These are phyloP conservation scores for Trichomalopsis sarcophagae DNA, from an alignment of 1,140 invertebrate species.

Conservation along the genomic window DNA sequence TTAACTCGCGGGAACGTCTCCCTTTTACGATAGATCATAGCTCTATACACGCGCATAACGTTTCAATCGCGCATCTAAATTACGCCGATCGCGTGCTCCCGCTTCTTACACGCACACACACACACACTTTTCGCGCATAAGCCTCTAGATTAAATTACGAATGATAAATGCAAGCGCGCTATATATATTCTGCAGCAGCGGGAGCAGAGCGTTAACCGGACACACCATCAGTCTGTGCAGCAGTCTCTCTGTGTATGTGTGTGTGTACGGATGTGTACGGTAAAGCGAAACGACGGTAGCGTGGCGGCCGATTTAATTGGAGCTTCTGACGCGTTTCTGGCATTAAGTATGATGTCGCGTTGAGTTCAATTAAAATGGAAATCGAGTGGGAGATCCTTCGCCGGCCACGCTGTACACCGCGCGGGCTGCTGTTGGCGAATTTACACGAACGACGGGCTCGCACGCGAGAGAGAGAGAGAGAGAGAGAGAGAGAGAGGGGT, in stretches of 20 bases:
- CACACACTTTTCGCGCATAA: not conserved
- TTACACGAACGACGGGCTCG: constrained; percentile 50
- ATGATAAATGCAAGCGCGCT: constrained; percentile 13
- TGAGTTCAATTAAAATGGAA: constrained; percentile 75
- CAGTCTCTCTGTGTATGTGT: not conserved
- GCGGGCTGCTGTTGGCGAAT: constrained; percentile 12
- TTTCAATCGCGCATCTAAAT: constrained; percentile 13
- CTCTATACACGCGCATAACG: not conserved
- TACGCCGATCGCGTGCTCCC: not conserved
- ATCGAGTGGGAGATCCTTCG: constrained; percentile 61
- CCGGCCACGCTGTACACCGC: not conserved
- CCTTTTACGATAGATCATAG: constrained; percentile 21
- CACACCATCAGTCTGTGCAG: constrained; percentile 4
- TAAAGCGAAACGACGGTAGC: constrained; percentile 64
- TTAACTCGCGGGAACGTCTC: not conserved
- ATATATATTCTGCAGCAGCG: not conserved
- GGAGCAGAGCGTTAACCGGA: constrained; percentile 10
- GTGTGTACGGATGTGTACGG: constrained; percentile 53
- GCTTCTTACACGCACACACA: not conserved
- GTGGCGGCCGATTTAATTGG: constrained; percentile 66
- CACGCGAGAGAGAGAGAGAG: not conserved
- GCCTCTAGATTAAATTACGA: constrained; percentile 24
- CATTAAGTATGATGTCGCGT: constrained; percentile 74
- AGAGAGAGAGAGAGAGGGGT: not conserved
- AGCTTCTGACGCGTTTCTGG: constrained; percentile 68